These are phyloP conservation scores for Poecilus cupreus DNA, from an alignment of 2,888 invertebrate species.

Conservation along the genomic window DNA sequence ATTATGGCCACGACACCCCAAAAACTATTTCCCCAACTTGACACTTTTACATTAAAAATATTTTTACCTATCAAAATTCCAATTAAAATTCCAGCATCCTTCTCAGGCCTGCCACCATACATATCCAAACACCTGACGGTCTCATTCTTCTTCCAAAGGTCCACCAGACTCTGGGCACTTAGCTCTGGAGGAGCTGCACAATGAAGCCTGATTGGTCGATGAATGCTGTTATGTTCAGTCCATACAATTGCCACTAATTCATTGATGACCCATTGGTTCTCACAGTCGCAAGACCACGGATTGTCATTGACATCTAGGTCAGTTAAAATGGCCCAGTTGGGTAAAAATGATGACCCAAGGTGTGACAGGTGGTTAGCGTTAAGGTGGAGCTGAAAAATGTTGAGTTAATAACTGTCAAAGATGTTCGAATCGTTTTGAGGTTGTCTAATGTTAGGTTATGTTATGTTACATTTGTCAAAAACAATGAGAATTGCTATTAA, in stretches of 20 bases:
- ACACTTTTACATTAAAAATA: too few relatives aligned
- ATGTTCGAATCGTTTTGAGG: too few relatives aligned
- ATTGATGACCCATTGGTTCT: constrained; percentile 83
- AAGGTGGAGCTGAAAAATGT: constrained; percentile 84
- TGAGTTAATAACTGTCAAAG: too few relatives aligned
- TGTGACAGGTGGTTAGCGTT: constrained; percentile 82
- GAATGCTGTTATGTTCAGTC: background rate
- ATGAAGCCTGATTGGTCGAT: constrained; percentile 62
- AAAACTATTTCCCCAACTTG: too few relatives aligned
- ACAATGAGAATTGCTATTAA: too few relatives aligned
- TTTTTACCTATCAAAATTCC: constrained; percentile 79
- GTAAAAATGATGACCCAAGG: constrained; percentile 79
- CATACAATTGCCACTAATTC: background rate
- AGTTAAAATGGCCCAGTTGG: constrained; percentile 82
- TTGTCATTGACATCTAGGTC: constrained; percentile 82
- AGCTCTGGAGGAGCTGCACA: constrained; percentile 82
- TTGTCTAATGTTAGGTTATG: too few relatives aligned
- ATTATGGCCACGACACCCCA: too few relatives aligned
- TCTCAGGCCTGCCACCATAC: constrained; percentile 79
- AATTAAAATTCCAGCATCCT: constrained; percentile 81
- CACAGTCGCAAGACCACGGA: constrained; percentile 86
- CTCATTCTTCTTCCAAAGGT: constrained; percentile 75
- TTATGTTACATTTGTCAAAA: too few relatives aligned
- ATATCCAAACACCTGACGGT: constrained; percentile 80
- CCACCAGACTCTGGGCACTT: constrained; percentile 76